A percentile compares a stretch with the other conserved stretches of the same genome.
Conservation (phyloP, 2,888 invertebrate genomes). For the Lepidochrysops patricia region DNA sequence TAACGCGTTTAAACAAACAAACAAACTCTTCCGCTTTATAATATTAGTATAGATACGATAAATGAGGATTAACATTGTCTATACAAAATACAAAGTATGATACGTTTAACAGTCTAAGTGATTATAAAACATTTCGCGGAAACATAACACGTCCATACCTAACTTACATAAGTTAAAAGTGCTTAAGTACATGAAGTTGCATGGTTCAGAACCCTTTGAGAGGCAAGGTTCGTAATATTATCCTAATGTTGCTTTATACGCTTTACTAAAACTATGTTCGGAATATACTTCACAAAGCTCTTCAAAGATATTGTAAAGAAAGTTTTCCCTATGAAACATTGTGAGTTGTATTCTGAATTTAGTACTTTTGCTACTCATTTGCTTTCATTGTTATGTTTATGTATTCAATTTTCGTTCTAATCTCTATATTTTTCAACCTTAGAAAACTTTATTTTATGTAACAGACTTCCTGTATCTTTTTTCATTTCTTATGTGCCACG, state of each 20-base stretch:
- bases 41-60: too few species aligned
- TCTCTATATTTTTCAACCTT: not conserved
- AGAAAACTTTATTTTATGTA: too few species aligned
- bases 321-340: not conserved
- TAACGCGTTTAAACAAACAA: too few species aligned
- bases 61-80: too few species aligned
- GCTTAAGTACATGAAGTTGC: conserved; percentile 13
- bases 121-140: not conserved
- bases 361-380: not conserved
- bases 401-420: not conserved
- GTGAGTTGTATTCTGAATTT: conserved; percentile 1
- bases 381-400: conserved; percentile 1
- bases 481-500: not conserved
- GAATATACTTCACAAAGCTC: not conserved
- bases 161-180: conserved; percentile 14
- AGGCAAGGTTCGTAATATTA: conserved; percentile 54
- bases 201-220: conserved; percentile 41
- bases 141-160: not conserved
- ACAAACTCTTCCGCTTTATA: too few species aligned
- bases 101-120: too few species aligned
- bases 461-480: too few species aligned
- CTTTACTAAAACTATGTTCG: conserved; percentile 30
- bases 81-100: too few species aligned
- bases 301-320: not conserved
- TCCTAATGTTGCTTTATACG: conserved; percentile 42